Percentiles rank a stretch among this genome's conserved stretches.
phyloP scores from a whole-genome alignment of 2,888 invertebrate species.

The Lycophotia porphyrea region DNA sequence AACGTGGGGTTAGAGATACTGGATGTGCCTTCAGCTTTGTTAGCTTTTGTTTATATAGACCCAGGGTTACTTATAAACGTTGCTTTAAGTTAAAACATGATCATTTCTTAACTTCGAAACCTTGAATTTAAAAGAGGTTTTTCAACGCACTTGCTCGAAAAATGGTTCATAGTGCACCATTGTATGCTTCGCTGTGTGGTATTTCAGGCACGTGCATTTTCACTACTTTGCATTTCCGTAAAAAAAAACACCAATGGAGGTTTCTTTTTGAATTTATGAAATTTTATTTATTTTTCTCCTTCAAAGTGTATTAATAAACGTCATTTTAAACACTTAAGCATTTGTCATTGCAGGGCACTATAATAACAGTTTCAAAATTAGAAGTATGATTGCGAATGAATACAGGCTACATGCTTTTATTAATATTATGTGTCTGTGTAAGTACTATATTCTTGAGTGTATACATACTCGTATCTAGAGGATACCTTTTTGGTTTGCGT shows the following conservation, averaged over 20 bases:
- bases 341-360: background rate
- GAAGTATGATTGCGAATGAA: background rate
- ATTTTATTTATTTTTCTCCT: background rate
- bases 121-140: background rate
- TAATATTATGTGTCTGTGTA: background rate
- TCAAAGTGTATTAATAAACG: background rate
- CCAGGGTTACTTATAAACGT: background rate
- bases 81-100: background rate
- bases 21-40: conserved; percentile 9
- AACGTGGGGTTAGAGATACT: conserved; percentile 48
- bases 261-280: background rate
- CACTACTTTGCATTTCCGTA: background rate
- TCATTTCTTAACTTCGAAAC: no score
- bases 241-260: background rate
- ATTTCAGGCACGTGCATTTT: background rate
- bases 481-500: background rate
- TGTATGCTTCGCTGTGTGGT: background rate
- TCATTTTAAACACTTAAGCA: background rate
- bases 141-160: background rate
- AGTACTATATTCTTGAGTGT: background rate
- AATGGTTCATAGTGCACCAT: background rate
- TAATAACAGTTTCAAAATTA: background rate
- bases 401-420: background rate
- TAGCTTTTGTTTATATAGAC: background rate
- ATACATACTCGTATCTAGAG: no score